Conservation (phyloP, 2,113 vertebrate genomes). For the Amphiprion percula region DNA sequence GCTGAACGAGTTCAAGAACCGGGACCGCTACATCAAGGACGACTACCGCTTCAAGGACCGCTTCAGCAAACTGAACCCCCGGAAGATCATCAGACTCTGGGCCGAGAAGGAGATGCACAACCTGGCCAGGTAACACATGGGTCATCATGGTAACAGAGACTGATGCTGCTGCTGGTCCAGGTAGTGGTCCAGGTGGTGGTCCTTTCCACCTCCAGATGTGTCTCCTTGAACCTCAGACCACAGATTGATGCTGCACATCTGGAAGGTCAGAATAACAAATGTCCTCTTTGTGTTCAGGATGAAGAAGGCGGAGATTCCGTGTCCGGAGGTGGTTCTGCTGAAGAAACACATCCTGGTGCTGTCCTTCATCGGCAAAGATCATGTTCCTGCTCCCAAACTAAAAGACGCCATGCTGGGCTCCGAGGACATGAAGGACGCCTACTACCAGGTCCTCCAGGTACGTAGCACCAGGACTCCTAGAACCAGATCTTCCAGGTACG, state of each 20-base stretch:
- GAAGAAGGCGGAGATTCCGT: slow-evolving; percentile 92
- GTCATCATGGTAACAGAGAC: too few relatives aligned
- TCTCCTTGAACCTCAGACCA: too few relatives aligned
- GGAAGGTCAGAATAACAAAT: too few relatives aligned
- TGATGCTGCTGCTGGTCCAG: too few relatives aligned
- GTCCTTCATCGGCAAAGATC: slow-evolving; percentile 97
- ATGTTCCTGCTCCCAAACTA: slow-evolving; percentile 94
- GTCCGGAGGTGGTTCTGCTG: slow-evolving; percentile 92
- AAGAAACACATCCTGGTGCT: slow-evolving; percentile 98
- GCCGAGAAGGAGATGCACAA: slow-evolving; percentile 99
- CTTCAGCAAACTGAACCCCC: slow-evolving; percentile 97
- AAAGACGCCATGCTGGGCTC: slow-evolving; percentile 89
- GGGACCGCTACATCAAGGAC: slow-evolving; percentile 98
- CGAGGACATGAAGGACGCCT: slow-evolving; percentile 93
- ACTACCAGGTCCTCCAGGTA: slow-evolving; percentile 85
- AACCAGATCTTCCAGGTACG: too few relatives aligned
- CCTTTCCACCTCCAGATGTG: too few relatives aligned
- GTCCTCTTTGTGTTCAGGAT: slow-evolving; percentile 83
- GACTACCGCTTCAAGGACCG: slow-evolving; percentile 98
- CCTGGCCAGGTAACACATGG: slow-evolving; percentile 86
- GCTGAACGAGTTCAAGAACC: slow-evolving; percentile 97
- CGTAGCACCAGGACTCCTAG: too few relatives aligned
- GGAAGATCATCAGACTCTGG: slow-evolving; percentile 97
- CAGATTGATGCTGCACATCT: too few relatives aligned
- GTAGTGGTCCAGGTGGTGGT: too few relatives aligned